Evolutionary conservation across 2,797 vertebrate species (phyloP).

Genomic region (Sebastes baramenuke): DNA sequence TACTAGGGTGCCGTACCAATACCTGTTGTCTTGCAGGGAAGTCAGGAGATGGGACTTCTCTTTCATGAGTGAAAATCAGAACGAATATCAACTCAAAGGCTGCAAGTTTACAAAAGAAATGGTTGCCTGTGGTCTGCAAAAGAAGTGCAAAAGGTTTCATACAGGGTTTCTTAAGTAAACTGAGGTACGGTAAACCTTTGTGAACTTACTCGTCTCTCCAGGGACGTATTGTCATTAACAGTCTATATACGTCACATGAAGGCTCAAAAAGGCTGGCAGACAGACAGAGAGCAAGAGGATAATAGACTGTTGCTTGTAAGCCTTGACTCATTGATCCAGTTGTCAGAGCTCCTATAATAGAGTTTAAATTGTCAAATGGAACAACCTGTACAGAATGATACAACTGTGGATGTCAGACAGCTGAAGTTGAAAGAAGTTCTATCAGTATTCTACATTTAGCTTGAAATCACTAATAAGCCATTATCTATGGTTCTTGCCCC

Average conservation of each 20-base stretch:
- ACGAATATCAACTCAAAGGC: not conserved
- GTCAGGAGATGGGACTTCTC: not conserved
- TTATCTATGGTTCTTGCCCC: conserved; percentile 30
- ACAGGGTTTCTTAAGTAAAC: not conserved
- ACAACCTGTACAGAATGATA: not conserved
- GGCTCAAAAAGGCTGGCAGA: not conserved
- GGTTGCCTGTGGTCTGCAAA: not conserved
- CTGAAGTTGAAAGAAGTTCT: conserved; percentile 14
- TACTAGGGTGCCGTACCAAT: conserved; percentile 45
- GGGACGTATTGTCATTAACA: conserved; percentile 17
- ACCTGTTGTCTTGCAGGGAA: conserved; percentile 35
- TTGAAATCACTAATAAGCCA: conserved; percentile 22
- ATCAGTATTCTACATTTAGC: conserved; percentile 21
- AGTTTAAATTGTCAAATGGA: not conserved
- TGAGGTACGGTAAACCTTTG: conserved; percentile 7
- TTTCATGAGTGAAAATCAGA: not conserved
- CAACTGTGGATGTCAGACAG: not conserved
- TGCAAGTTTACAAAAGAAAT: not conserved
- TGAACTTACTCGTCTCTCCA: not conserved
- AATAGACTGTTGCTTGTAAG: conserved; percentile 17
- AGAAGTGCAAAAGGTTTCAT: not conserved
- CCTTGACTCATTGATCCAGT: not conserved
- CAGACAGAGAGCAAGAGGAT: not conserved
- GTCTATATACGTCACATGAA: conserved; percentile 6
- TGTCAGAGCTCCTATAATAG: not conserved